These are phyloP conservation scores for Cebuella pygmaea DNA, from an alignment of 2,797 vertebrate genomes.

Conservation along the genomic window DNA sequence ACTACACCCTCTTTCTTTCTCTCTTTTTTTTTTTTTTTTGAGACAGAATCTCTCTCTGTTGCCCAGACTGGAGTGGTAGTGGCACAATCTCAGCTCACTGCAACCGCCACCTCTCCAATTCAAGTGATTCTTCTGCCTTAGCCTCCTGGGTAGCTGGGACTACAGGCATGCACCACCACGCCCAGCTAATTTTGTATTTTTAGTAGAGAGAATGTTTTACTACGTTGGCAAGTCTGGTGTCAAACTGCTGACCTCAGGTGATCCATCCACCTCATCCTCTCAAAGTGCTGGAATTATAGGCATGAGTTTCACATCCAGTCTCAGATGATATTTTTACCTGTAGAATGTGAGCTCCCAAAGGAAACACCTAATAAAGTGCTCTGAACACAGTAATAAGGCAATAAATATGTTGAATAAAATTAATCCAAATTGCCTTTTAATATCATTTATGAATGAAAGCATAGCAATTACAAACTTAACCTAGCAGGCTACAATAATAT, in stretches of 20 bases:
- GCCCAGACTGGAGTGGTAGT: background rate
- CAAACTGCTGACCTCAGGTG: background rate
- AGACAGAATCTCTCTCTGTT: rapidly evolving
- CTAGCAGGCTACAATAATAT: background rate
- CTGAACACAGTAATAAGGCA: background rate
- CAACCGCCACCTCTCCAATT: background rate
- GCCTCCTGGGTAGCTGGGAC: background rate
- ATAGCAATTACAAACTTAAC: background rate
- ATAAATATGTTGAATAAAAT: background rate
- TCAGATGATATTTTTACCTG: background rate
- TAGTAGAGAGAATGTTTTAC: background rate
- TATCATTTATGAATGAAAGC: background rate
- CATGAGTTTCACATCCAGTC: background rate
- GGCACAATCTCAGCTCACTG: background rate
- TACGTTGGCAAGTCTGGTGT: background rate
- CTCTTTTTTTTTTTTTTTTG: background rate
- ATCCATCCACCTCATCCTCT: background rate
- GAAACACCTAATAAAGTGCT: background rate
- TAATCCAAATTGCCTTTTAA: background rate
- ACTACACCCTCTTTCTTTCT: background rate
- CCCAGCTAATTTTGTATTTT: background rate
- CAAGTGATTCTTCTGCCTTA: background rate
- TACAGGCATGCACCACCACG: background rate
- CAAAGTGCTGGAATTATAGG: background rate
- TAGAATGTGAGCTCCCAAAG: background rate